Evolutionary conservation across 2,888 invertebrate genomes (phyloP).

Genomic region (Clunio marinus): DNA sequence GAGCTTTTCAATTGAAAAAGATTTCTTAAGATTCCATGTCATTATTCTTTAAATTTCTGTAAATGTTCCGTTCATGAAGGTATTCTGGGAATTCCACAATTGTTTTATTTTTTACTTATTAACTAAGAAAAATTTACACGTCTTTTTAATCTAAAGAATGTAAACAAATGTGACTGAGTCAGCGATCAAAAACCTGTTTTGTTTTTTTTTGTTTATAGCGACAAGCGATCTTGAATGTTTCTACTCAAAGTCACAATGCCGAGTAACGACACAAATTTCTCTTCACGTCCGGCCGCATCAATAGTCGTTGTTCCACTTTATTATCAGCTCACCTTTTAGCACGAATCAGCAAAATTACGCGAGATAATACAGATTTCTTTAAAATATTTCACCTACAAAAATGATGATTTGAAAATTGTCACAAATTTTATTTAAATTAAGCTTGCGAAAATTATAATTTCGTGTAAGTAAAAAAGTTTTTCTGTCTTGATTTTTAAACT

Average conservation of each 20-base stretch:
- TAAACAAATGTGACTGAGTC: not conserved
- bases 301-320: not conserved
- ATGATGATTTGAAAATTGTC: no score
- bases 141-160: not conserved
- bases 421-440: not conserved
- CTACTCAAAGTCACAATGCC: not conserved
- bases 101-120: no score
- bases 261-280: not conserved
- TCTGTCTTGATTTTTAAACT: not conserved
- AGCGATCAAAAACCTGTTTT: not conserved
- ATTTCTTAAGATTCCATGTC: no score
- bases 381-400: no score
- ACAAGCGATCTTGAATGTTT: not conserved
- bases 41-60: no score
- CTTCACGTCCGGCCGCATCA: not conserved
- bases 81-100: no score
- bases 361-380: no score
- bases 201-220: not conserved
- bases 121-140: not conserved
- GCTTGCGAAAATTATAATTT: not conserved
- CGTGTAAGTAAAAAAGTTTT: not conserved
- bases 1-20: not conserved
- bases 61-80: no score
- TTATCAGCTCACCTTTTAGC: conserved; percentile 3
- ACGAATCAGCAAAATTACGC: no score